Base-by-base conservation (phyloP, 2,888 invertebrate species). In the Pogonocherus hispidulus region DNA sequence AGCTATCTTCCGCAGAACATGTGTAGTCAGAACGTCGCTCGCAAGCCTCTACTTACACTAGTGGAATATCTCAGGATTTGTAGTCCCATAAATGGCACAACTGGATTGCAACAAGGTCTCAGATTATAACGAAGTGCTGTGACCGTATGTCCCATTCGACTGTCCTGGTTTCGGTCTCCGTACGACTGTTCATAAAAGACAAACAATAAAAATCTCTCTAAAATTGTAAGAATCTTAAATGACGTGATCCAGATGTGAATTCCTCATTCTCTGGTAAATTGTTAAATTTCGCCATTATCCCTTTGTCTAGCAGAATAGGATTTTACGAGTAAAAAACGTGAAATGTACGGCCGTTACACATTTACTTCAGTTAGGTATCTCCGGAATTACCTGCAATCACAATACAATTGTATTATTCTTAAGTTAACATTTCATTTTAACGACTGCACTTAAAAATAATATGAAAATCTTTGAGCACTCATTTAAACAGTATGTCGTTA, bases 81-180 rank as follows among this genome's bases (percentile, higher is more conserved):
- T 35, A 41, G 44, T 56, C 44, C 19, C 35, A 18, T 9, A n/a
- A 44, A 44, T 23, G 44, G 56, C 37, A 14, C 37, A 56, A 56
- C 41, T 44, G 56, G 22, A 32, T 20, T 41, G 56, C 56, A 41
- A 23, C 23, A 23, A 37, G 41, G 19, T 19, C 41, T 14, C 19
- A 41, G 56, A 56, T 56, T 56, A 56, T n/a, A 22, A 22, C 41
- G 56, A 41, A 41, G 32, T 55, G 55, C 37, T 19, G 37, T 55
- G 55, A 55, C 55, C 44, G 41, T 56, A 44, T 44, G 56, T 56
- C 41, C 22, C 56, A 44, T 20, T 56, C 52, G 14, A 52, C 52
- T 22, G 23, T 52, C 23, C 23, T 22, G 14, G 11, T 23, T 23
- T 9, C 55, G 14, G 37, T 9, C 35, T 55, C 16, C 9, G n/a